A percentile compares a stretch with the other conserved stretches of the same genome.
phyloP scores from a whole-genome alignment of 2,113 vertebrate species.

The Perca fluviatilis region DNA sequence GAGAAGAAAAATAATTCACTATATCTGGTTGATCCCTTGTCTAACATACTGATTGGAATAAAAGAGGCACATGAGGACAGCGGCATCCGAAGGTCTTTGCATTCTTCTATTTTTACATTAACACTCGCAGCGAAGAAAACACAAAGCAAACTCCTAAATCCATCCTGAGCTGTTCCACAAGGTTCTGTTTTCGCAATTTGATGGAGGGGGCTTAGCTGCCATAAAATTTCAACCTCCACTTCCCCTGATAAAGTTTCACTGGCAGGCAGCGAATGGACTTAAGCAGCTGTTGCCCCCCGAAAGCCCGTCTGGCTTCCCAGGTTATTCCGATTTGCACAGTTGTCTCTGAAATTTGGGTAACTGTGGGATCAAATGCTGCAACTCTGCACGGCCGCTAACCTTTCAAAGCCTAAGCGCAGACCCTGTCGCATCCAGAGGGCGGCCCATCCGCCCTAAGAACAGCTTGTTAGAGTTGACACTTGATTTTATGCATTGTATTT shows the following conservation, averaged over 20 bases:
- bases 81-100: conserved; percentile 43
- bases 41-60: conserved; percentile 5
- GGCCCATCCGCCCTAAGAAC: conserved; percentile 47
- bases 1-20: not conserved
- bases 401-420: conserved; percentile 23
- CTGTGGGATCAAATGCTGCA: conserved; percentile 56
- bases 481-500: conserved; percentile 77
- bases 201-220: conserved; percentile 61
- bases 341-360: conserved; percentile 67
- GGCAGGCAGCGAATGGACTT: conserved; percentile 40
- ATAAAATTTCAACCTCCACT: conserved; percentile 72
- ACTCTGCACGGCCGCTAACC: conserved; percentile 31
- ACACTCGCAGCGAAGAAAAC: conserved; percentile 47
- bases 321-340: conserved; percentile 74
- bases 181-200: conserved; percentile 75
- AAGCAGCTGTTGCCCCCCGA: conserved; percentile 75
- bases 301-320: conserved; percentile 65
- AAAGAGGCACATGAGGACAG: conserved; percentile 44
- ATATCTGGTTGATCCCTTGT: not conserved
- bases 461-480: conserved; percentile 78
- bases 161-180: conserved; percentile 67
- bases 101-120: conserved; percentile 64
- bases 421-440: conserved; percentile 29
- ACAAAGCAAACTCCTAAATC: conserved; percentile 65
- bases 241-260: conserved; percentile 72